A percentile compares a stretch with the other conserved stretches of the same genome.
Evolutionary conservation across 2,888 invertebrate genomes (phyloP).

Genomic region (Blera fallax): DNA sequence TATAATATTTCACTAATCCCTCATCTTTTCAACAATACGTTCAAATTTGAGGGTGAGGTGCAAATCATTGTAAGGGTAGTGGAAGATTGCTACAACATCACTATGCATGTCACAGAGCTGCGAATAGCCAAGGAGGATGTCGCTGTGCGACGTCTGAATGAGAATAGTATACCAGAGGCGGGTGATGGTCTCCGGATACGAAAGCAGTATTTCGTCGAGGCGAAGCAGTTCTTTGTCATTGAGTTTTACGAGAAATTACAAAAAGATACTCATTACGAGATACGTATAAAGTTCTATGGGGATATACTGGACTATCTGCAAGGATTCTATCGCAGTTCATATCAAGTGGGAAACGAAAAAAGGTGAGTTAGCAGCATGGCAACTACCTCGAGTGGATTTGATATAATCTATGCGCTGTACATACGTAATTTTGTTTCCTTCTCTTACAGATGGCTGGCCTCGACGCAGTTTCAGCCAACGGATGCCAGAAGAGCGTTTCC

Average conservation of each 20-base stretch:
- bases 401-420: slow-evolving; percentile 27
- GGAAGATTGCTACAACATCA: slow-evolving; percentile 85
- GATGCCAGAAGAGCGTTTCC: slow-evolving; percentile 92
- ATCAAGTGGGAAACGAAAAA: slow-evolving; percentile 86
- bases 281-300: slow-evolving; percentile 88
- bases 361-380: slow-evolving; percentile 82
- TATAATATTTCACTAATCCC: slow-evolving; percentile 89
- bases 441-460: slow-evolving; percentile 88
- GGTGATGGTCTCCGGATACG: slow-evolving; percentile 77
- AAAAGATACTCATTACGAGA: slow-evolving; percentile 85
- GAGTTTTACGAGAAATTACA: slow-evolving; percentile 84
- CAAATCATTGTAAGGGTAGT: slow-evolving; percentile 85
- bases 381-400: background rate
- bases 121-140: slow-evolving; percentile 85
- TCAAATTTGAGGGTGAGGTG: slow-evolving; percentile 89
- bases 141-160: slow-evolving; percentile 79
- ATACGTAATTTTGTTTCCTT: slow-evolving; percentile 43
- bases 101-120: slow-evolving; percentile 89
- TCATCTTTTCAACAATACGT: slow-evolving; percentile 88
- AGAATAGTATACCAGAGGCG: slow-evolving; percentile 40
- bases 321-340: slow-evolving; percentile 93
- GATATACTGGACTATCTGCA: slow-evolving; percentile 88
- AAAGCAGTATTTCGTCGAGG: slow-evolving; percentile 83
- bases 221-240: slow-evolving; percentile 88
- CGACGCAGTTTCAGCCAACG: slow-evolving; percentile 92